Evolutionary conservation across 1,140 invertebrate species (phyloP).

Genomic region (Daktulosphaira vitifoliae): DNA sequence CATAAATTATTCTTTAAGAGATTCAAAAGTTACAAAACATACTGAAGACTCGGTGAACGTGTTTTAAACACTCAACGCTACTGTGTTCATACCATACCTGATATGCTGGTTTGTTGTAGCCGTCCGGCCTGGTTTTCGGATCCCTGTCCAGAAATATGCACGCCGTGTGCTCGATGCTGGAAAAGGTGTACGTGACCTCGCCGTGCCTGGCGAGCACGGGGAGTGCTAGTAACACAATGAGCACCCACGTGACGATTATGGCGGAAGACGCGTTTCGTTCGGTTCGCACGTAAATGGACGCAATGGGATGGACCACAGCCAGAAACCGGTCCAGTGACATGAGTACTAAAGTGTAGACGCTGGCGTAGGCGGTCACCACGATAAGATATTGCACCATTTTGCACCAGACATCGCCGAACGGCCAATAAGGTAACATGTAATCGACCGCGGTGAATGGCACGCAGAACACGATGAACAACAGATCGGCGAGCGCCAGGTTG

Average conservation of each 20-base stretch:
- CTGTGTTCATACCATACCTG: no score
- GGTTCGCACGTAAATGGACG: constrained; percentile 78
- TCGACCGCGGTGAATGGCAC: constrained; percentile 88
- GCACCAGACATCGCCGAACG: constrained; percentile 84
- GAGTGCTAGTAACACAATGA: constrained; percentile 64
- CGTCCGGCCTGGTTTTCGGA: constrained; percentile 41
- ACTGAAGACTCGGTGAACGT: no score
- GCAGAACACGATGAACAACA: constrained; percentile 91
- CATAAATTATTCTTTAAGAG: no score
- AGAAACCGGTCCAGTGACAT: constrained; percentile 93
- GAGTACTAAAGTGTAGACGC: constrained; percentile 86
- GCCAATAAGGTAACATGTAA: constrained; percentile 79
- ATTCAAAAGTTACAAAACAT: no score
- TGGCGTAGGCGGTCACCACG: constrained; percentile 84
- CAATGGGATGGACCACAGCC: constrained; percentile 88
- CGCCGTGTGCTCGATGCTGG: constrained; percentile 52
- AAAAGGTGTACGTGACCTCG: constrained; percentile 57
- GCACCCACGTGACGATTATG: constrained; percentile 69
- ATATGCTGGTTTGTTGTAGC: constrained; percentile 61
- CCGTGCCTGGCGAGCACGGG: constrained; percentile 72
- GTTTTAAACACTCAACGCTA: no score
- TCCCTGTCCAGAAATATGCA: constrained; percentile 56
- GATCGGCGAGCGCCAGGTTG: constrained; percentile 78
- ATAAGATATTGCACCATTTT: constrained; percentile 76
- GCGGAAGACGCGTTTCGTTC: constrained; percentile 73